Conservation (phyloP, 2,888 invertebrate genomes). For the Digitonthophagus gazella region DNA sequence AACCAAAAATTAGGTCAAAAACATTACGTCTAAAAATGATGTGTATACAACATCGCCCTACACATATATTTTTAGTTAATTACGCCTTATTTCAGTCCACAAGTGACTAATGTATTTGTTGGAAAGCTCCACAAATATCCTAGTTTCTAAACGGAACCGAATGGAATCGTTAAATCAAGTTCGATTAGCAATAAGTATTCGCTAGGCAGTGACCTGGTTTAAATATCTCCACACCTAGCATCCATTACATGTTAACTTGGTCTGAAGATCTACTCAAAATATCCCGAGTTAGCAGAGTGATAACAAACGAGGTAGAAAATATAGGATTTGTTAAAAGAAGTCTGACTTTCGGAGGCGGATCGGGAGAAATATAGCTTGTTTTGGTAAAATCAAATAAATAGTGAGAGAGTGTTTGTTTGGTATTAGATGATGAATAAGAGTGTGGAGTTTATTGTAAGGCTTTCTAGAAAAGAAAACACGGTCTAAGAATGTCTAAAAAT, state of each 20-base stretch:
- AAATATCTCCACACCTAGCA: not conserved
- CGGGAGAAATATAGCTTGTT: not conserved
- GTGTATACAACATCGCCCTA: no score
- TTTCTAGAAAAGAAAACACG: no score
- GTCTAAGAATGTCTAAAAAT: no score
- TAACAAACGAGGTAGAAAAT: not conserved
- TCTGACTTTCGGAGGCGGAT: not conserved
- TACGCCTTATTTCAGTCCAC: not conserved
- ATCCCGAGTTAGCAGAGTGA: not conserved
- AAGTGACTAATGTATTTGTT: not conserved
- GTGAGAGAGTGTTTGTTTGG: not conserved
- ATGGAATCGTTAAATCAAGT: not conserved
- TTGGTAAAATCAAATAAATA: not conserved
- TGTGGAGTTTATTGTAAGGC: not conserved
- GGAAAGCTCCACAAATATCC: not conserved
- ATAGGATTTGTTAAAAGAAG: not conserved
- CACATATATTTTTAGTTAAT: no score
- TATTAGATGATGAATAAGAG: not conserved
- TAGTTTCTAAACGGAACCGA: not conserved
- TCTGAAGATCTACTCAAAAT: not conserved
- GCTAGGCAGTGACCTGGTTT: not conserved
- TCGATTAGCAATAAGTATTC: not conserved
- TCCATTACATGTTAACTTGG: not conserved
- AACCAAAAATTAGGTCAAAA: no score
- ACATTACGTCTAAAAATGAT: no score